Percentiles rank a stretch among this genome's conserved stretches.
Conservation (phyloP, 1,140 invertebrate genomes). For the Cherax destructor region DNA sequence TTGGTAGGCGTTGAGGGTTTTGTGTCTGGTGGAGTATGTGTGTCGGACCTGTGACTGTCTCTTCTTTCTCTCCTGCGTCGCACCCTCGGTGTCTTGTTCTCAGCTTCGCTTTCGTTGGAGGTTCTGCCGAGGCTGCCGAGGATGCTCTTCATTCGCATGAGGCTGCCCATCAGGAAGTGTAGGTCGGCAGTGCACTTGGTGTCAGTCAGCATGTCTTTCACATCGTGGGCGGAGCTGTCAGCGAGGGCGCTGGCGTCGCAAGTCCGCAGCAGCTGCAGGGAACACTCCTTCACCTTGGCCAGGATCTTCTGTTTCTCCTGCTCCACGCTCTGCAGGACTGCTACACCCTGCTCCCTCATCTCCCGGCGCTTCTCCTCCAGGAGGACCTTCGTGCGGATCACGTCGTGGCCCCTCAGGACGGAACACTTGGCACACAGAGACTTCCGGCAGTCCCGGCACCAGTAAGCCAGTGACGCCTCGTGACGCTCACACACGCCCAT, state of each 20-base stretch:
- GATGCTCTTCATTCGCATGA: constrained; percentile 44
- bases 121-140: neutral
- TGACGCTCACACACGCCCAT: constrained; percentile 11
- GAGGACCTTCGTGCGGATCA: constrained; percentile 12
- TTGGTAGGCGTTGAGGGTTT: neutral
- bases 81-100: neutral
- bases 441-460: constrained; percentile 39
- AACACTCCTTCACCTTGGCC: neutral
- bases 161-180: constrained; percentile 22
- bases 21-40: neutral
- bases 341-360: constrained; percentile 16
- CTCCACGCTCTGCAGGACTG: constrained; percentile 23
- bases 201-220: constrained; percentile 30
- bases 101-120: constrained; percentile 11
- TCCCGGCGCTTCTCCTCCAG: constrained; percentile 28
- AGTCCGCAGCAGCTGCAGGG: neutral
- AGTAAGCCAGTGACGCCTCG: constrained; percentile 22
- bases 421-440: constrained; percentile 39
- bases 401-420: constrained; percentile 35
- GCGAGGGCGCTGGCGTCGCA: constrained; percentile 27
- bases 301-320: constrained; percentile 49
- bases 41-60: neutral
- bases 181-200: constrained; percentile 40
- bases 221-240: constrained; percentile 25
- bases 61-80: constrained; percentile 5